phyloP scores from a whole-genome alignment of 2,113 vertebrate species.

The Danionella cerebrum region DNA sequence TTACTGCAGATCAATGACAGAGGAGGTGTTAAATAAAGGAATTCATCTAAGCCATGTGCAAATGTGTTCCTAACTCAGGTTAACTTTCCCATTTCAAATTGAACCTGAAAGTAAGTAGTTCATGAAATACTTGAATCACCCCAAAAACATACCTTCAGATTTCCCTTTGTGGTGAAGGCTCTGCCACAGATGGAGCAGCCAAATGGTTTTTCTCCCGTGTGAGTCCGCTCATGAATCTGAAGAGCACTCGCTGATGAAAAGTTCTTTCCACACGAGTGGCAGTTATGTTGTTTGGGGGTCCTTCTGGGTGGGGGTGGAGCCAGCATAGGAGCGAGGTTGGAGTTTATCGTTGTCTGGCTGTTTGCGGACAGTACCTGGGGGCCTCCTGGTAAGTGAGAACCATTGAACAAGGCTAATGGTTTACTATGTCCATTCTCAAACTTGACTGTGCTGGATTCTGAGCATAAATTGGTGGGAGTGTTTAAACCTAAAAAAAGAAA shows the following conservation, averaged over 20 bases:
- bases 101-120: too few species aligned
- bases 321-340: conserved; percentile 88
- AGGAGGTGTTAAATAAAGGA: too few species aligned
- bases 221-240: conserved; percentile 98
- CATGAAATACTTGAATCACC: too few species aligned
- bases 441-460: conserved; percentile 89
- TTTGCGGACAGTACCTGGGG: conserved; percentile 79
- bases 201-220: conserved; percentile 98
- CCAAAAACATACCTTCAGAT: conserved; percentile 81
- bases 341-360: conserved; percentile 82
- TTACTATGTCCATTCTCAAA: conserved; percentile 96
- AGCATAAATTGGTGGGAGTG: conserved; percentile 80
- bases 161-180: conserved; percentile 99
- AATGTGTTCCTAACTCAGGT: too few species aligned
- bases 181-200: conserved; percentile 97
- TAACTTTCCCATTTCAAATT: too few species aligned
- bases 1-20: too few species aligned
- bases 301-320: conserved; percentile 88
- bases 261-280: conserved; percentile 96
- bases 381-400: conserved; percentile 75
- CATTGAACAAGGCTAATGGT: conserved; percentile 77
- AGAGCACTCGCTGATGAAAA: conserved; percentile 98
- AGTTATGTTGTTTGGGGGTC: conserved; percentile 99
- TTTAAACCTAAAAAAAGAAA: conserved; percentile 74
- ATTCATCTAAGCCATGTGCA: too few species aligned